Percentiles rank a stretch among this genome's conserved stretches.
These are phyloP conservation scores for Mormoops blainvillei DNA, from an alignment of 2,113 vertebrate species.

Conservation along the genomic window DNA sequence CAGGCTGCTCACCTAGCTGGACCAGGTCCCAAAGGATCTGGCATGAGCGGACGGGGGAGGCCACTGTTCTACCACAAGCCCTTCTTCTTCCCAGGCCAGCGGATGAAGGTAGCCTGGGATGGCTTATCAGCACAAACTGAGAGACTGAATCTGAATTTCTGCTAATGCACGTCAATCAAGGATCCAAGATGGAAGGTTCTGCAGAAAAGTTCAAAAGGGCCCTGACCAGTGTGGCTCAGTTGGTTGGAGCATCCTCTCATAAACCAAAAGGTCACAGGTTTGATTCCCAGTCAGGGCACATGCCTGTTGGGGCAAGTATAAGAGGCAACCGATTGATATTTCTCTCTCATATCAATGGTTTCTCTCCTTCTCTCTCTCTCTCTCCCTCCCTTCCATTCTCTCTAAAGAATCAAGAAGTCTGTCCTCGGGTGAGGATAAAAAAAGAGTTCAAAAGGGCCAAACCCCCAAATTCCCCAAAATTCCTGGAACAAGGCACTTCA, in stretches of 20 bases:
- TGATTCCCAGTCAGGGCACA: too few species aligned
- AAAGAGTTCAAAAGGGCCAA: constrained; percentile 25
- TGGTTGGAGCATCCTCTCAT: too few species aligned
- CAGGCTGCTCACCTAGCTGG: background rate
- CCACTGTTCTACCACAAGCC: background rate
- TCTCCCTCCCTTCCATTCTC: too few species aligned
- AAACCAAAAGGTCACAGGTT: too few species aligned
- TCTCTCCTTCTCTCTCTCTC: too few species aligned
- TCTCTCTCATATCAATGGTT: too few species aligned
- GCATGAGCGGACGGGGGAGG: background rate
- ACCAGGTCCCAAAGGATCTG: background rate
- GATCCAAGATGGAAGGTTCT: background rate
- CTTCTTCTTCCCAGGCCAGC: background rate
- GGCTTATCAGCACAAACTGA: background rate
- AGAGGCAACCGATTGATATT: too few species aligned
- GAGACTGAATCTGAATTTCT: background rate
- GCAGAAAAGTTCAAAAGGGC: constrained; percentile 27
- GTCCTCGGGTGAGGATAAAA: too few species aligned
- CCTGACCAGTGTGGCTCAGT: background rate
- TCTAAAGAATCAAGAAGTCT: too few species aligned
- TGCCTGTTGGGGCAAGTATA: too few species aligned
- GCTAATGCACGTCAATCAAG: constrained; percentile 19
- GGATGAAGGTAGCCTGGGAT: background rate
- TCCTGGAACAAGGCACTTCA: background rate
- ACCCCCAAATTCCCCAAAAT: background rate